A percentile compares a stretch with the other conserved stretches of the same genome.
Conservation (phyloP, 2,888 invertebrate genomes). For the Noctuana brunneofusca region DNA sequence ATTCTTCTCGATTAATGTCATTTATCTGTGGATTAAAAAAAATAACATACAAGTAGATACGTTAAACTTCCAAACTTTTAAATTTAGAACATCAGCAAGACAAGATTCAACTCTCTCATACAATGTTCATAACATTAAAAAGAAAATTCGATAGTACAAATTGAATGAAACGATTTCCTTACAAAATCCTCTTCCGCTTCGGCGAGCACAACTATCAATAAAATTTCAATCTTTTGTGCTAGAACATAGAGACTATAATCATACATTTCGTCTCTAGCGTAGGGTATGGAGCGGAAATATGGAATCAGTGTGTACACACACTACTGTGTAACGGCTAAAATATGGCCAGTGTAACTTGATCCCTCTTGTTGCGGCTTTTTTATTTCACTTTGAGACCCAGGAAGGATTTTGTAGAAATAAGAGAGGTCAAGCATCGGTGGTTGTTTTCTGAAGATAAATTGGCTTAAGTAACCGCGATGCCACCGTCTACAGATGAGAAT, state of each 20-base stretch:
- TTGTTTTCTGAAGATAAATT: slow-evolving; percentile 65
- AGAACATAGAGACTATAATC: slow-evolving; percentile 51
- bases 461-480: slow-evolving; percentile 73
- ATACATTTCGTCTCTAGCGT: slow-evolving; percentile 46
- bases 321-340: slow-evolving; percentile 63
- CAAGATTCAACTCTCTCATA: background rate
- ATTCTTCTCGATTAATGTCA: slow-evolving; percentile 71
- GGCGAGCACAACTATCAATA: slow-evolving; percentile 13
- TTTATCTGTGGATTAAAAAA: slow-evolving; percentile 62
- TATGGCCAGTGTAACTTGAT: slow-evolving; percentile 56
- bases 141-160: slow-evolving; percentile 17
- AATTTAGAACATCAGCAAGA: background rate
- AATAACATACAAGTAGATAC: slow-evolving; percentile 35
- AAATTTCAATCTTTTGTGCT: slow-evolving; percentile 43
- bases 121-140: slow-evolving; percentile 9
- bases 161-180: slow-evolving; percentile 44
- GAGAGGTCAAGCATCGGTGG: slow-evolving; percentile 61
- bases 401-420: slow-evolving; percentile 47
- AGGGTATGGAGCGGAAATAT: slow-evolving; percentile 76
- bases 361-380: slow-evolving; percentile 48
- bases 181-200: slow-evolving; percentile 48
- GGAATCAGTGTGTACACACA: slow-evolving; percentile 69
- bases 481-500: slow-evolving; percentile 60
- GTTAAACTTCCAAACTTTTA: background rate
- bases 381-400: slow-evolving; percentile 42